A percentile compares a stretch with the other conserved stretches of the same genome.
phyloP scores from a whole-genome alignment of 2,888 invertebrate genomes.

The Julus scanicus region DNA sequence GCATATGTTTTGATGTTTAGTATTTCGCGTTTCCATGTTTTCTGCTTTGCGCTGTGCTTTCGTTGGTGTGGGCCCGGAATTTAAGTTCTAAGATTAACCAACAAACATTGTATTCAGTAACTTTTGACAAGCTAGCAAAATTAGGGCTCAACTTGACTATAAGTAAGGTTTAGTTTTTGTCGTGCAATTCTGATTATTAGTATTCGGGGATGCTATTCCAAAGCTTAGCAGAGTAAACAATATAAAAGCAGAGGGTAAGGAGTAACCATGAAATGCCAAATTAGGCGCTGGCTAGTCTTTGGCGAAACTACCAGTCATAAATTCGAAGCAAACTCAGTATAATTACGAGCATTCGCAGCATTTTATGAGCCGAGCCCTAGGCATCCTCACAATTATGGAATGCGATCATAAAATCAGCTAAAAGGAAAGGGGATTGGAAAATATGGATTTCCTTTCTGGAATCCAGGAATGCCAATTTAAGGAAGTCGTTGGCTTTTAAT shows the following conservation, averaged over 20 bases:
- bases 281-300: background rate
- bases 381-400: constrained; percentile 20
- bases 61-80: no score
- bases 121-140: no score
- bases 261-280: background rate
- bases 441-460: constrained; percentile 30
- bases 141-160: no score
- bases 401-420: constrained; percentile 4
- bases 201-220: background rate
- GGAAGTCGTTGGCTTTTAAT: constrained; percentile 30
- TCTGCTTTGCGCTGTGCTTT: no score
- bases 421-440: constrained; percentile 12
- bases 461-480: constrained; percentile 30
- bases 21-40: no score
- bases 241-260: background rate
- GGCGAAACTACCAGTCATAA: background rate
- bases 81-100: no score
- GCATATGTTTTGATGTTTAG: no score
- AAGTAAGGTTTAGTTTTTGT: no score
- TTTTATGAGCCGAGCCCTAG: constrained; percentile 13
- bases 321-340: constrained; percentile 16
- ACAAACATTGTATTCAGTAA: no score
- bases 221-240: background rate
- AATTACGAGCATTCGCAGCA: constrained; percentile 23
- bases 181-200: background rate